Base-by-base conservation (phyloP, 92 coral and sea anemone genomes). In the Muricea muricata region DNA sequence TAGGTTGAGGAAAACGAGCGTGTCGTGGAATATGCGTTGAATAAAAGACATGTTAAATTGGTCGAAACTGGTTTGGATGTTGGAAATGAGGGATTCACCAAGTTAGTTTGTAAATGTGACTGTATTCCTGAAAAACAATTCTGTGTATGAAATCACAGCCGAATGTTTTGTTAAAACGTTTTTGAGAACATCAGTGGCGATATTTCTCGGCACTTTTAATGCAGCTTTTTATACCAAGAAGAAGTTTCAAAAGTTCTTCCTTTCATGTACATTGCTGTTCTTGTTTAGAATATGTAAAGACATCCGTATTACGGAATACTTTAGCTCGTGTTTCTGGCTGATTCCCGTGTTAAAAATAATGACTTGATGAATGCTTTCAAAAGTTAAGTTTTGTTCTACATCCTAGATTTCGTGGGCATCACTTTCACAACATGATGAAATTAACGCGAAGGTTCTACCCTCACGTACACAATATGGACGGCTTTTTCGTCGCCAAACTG, bases 1-100 rank as follows among this genome's bases (percentile, higher is more conserved):
- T 54, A 96, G 99, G 94, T 96, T 0, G 99, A 96, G 70, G 99
- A 96, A 90, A 93, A 96, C 84, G 99, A 96, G 78, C 80, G 94
- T 66, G 99, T 93, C 1, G 65, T 96, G 10, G 99, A 93, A 34
- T 96, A 96, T 72, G 99, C 98, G 25, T 88, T 96, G 78, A 96
- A 89, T 67, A 90, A 85, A 80, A 89, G 99, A 20, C 92, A 90
- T 63, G 99, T 96, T 30, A 96, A 96, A 60, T 70, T 96, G 20
- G 99, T 96, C 26, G 90, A 97, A 13, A 96, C 99, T 34, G 99
- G 99, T 57, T 82, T 96, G 14, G 99, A 93, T 87, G 89, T 96
- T 82, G 99, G 99, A 4, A 84, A 93, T 70, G 99, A 96, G 75
- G 99, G 99, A 58, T 92, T 93, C 60, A 61, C 96, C 32, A 92